A percentile compares a stretch with the other conserved stretches of the same genome.
phyloP scores from a whole-genome alignment of 2,888 invertebrate genomes.

The Papilio demoleus region DNA sequence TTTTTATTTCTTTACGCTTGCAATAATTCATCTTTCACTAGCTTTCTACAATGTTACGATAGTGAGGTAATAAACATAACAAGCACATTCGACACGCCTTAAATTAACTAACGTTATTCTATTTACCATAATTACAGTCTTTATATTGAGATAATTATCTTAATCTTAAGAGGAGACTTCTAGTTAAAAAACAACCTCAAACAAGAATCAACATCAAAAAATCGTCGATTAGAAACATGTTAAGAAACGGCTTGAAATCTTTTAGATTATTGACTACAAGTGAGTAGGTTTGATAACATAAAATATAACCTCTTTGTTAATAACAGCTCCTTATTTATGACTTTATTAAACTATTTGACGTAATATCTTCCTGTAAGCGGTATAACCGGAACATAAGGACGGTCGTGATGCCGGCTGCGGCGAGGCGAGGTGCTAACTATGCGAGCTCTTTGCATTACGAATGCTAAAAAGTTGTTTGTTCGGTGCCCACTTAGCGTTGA shows the following conservation, averaged over 20 bases:
- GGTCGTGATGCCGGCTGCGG: slow-evolving; percentile 1
- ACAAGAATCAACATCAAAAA: too few relatives aligned
- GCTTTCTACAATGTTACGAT: slow-evolving; percentile 32
- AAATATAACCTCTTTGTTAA: too few relatives aligned
- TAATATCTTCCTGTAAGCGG: neutral
- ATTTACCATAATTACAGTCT: too few relatives aligned
- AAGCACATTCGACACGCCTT: slow-evolving; percentile 2
- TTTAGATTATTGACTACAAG: too few relatives aligned
- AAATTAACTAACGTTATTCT: too few relatives aligned
- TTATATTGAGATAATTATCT: too few relatives aligned
- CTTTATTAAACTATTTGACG: neutral
- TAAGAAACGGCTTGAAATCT: too few relatives aligned
- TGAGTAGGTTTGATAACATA: too few relatives aligned
- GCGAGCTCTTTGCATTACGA: slow-evolving; percentile 34
- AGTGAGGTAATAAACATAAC: slow-evolving; percentile 3
- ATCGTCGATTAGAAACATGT: too few relatives aligned
- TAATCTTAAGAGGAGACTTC: too few relatives aligned
- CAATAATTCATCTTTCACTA: slow-evolving; percentile 36
- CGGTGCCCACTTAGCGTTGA: slow-evolving; percentile 57
- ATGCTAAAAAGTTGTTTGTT: slow-evolving; percentile 48
- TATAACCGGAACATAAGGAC: slow-evolving; percentile 1
- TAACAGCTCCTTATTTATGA: too few relatives aligned
- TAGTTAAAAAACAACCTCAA: too few relatives aligned
- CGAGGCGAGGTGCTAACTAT: slow-evolving; percentile 24
- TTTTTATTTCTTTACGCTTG: slow-evolving; percentile 31